Evolutionary conservation across 2,888 invertebrate genomes (phyloP), one percentile per base, ranked within the genome.

Genomic region (Schrankia costaestrigalis): DNA sequence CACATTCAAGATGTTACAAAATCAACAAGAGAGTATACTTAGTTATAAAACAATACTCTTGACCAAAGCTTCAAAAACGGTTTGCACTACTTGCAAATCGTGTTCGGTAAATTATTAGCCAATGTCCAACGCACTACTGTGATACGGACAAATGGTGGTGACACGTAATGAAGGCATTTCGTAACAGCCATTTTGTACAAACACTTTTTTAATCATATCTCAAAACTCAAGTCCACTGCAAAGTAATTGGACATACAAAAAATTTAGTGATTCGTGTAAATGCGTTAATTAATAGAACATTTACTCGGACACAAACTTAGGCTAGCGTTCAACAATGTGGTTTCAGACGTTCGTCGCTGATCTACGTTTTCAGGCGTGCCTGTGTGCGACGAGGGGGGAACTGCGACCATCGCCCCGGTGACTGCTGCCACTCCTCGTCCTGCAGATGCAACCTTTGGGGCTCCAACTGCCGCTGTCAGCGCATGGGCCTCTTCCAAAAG

Each of bases 401-500:
- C 85, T 96, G 95, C 83, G 95, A 95, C 80, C 94, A 95, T 75
- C 90, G 95, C 43, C 93, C 93, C 7, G 93, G 93, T 46, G 95
- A 95, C 78, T 95, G 95, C 89, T 95, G 95, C 89, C 92, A 93
- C 87, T 94, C 93, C 62, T 93, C 94, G 48, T 93, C 94, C 48
- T 96, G 95, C 83, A 91, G 95, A 47, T 96, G 95, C 90, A 95
- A 95, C 81, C 89, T 95, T 31, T 96, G 95, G 95, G 95, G 95
- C 41, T 92, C 94, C 72, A 95, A 96, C 89, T 95, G 95, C 80
- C 91, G 93, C 65, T 96, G 95, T 80, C 95, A 95, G 80, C 91
- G 95, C 61, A 93, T 94, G 91, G 95, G 96, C 42, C 91, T 95
- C 71, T 95, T 95, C 90, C 95, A 95, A 77, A 94, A 94, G 85